Base-by-base conservation (phyloP, 2,113 vertebrate species). In the Rhabdomys dilectus region DNA sequence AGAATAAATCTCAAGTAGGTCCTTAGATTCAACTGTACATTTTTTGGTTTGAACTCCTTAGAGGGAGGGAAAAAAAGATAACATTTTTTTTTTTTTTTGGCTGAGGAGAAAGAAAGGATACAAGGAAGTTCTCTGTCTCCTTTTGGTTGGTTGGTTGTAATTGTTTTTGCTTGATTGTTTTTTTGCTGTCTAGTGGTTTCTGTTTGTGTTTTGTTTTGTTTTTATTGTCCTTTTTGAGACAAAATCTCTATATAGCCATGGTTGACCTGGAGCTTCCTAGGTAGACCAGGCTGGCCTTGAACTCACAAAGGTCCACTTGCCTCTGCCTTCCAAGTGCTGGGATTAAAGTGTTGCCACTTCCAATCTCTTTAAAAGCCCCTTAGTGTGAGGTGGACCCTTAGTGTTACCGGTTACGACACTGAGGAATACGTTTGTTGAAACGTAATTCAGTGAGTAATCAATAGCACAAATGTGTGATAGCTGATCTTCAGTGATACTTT, bases 371-470 rank as follows among this genome's bases (percentile, higher is more conserved):
- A 75, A 89, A 91, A 88, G 51, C 51, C 82, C 66, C 70, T 56
- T 82, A 88, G 34, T 60, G 68, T 36, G 68, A 64, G 19, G 26
- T 64, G 1, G 42, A 17, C 81, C 56, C 11, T 82, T 88, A 75
- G 31, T 72, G 51, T 22, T 45, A n/a, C 21, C 58, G 2, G n/a
- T 60, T 86, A 81, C 42, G 80, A 84, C 45, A 84, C 34, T 62
- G 91, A 91, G 10, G 51, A 92, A 62, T 53, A 42, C 36, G 45
- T 96, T 70, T 82, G 56, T 90, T 56, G 31, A 75, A 80, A 75
- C 22, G 58, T 22, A 68, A 13, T 26, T 91, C 45, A 53, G 24
- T 60, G 86, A 90, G 31, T 39, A 36, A 75, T 86, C 56, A 64
- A 48, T 62, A 90, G 66, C 31, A 77, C 6, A 58, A 15, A 31